phyloP scores from a whole-genome alignment of 2,113 vertebrate genomes.

The Pelodiscus sinensis region DNA sequence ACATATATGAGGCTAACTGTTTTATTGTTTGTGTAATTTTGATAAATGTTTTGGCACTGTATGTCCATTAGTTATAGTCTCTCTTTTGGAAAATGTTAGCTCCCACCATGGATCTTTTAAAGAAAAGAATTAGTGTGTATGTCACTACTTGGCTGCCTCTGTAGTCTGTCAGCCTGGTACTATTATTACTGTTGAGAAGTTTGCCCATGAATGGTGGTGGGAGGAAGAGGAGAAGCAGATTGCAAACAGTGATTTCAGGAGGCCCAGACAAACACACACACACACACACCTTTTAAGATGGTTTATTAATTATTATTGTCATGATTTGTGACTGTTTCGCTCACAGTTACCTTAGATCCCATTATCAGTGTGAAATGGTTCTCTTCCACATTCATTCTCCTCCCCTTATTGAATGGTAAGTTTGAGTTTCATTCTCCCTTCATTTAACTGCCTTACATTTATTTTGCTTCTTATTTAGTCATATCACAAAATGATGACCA shows the following conservation, averaged over 20 bases:
- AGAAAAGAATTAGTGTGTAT: conserved; percentile 31
- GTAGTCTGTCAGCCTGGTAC: background rate
- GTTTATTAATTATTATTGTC: conserved; percentile 58
- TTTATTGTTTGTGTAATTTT: conserved; percentile 45
- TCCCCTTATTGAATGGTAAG: conserved; percentile 61
- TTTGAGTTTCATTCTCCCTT: conserved; percentile 63
- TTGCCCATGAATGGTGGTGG: background rate
- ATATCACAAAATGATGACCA: background rate
- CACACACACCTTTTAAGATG: conserved; percentile 24
- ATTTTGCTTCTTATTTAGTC: conserved; percentile 45
- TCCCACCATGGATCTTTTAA: conserved; percentile 8
- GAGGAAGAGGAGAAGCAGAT: background rate
- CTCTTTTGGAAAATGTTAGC: conserved; percentile 46
- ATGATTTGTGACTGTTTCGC: conserved; percentile 45
- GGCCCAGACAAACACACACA: conserved; percentile 27
- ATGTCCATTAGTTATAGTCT: background rate
- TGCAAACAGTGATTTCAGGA: conserved; percentile 56
- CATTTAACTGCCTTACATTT: conserved; percentile 43
- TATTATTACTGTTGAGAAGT: background rate
- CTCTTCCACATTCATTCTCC: conserved; percentile 64
- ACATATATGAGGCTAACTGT: conserved; percentile 5
- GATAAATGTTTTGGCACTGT: conserved; percentile 35
- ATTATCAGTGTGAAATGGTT: conserved; percentile 55
- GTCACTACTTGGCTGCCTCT: conserved; percentile 36
- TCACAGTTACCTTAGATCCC: conserved; percentile 64